These are phyloP conservation scores for Rhopalosiphum padi DNA, from an alignment of 1,140 invertebrate genomes.

Conservation along the genomic window DNA sequence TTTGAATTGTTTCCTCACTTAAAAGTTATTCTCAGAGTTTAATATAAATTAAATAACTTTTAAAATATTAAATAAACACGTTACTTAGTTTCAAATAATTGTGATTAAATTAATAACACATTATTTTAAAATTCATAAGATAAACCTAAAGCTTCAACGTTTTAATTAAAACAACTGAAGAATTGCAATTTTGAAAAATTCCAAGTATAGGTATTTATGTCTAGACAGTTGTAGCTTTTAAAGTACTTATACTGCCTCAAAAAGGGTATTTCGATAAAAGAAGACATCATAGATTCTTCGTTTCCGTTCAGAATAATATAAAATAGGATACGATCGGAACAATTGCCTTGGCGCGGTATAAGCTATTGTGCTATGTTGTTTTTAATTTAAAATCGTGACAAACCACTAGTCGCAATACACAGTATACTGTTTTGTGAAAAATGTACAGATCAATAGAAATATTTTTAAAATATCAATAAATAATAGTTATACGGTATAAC, in stretches of 20 bases:
- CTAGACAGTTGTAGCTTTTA: background rate
- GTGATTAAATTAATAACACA: background rate
- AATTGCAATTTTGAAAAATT: background rate
- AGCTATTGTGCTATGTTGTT: background rate
- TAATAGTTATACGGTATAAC: too few relatives aligned
- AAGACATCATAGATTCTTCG: background rate
- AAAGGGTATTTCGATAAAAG: background rate
- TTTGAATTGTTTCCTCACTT: background rate
- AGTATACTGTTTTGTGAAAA: background rate
- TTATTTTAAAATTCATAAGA: background rate
- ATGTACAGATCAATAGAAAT: background rate
- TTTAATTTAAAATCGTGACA: background rate
- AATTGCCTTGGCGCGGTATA: too few relatives aligned
- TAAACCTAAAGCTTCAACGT: background rate
- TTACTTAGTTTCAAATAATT: background rate
- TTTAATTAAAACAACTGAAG: background rate
- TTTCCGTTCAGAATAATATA: background rate
- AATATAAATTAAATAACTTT: background rate
- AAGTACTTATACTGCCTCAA: background rate
- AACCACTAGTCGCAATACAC: background rate
- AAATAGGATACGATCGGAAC: background rate
- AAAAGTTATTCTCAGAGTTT: background rate
- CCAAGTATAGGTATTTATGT: background rate
- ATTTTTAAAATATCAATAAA: background rate
- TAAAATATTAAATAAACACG: background rate